Percentiles rank a stretch among this genome's conserved stretches.
phyloP scores from a whole-genome alignment of 2,797 vertebrate genomes.

The Arremon aurantiirostris region DNA sequence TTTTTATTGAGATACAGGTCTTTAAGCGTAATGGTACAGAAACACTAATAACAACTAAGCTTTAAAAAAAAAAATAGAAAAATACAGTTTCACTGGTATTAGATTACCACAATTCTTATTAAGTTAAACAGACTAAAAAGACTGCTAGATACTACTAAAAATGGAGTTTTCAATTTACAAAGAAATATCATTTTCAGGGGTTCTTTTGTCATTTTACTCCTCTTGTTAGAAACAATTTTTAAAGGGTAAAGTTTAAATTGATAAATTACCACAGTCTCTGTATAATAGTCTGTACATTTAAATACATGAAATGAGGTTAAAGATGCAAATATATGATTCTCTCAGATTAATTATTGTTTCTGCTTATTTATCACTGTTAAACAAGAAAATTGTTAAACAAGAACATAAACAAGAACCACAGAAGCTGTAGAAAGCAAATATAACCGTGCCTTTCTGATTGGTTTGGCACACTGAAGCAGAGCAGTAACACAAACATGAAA shows the following conservation, averaged over 20 bases:
- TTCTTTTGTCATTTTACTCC: neutral
- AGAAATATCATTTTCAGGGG: rapidly evolving
- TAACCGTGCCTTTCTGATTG: neutral
- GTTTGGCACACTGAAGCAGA: neutral
- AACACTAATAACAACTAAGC: neutral
- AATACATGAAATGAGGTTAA: neutral
- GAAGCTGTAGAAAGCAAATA: neutral
- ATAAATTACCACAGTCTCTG: neutral
- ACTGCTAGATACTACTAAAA: neutral
- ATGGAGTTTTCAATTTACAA: rapidly evolving
- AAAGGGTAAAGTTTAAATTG: neutral
- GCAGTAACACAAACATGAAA: neutral
- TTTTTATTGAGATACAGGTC: neutral
- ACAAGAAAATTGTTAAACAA: neutral
- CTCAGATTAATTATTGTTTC: neutral
- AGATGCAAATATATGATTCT: neutral
- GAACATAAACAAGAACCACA: neutral
- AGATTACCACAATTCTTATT: neutral
- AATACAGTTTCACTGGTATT: neutral
- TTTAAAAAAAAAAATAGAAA: neutral
- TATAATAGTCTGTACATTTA: neutral
- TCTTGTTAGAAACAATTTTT: neutral
- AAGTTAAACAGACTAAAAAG: neutral
- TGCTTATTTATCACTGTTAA: neutral
- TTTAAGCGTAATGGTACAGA: neutral